phyloP scores from a whole-genome alignment of 2,888 invertebrate species.

The Heliconius cydno region DNA sequence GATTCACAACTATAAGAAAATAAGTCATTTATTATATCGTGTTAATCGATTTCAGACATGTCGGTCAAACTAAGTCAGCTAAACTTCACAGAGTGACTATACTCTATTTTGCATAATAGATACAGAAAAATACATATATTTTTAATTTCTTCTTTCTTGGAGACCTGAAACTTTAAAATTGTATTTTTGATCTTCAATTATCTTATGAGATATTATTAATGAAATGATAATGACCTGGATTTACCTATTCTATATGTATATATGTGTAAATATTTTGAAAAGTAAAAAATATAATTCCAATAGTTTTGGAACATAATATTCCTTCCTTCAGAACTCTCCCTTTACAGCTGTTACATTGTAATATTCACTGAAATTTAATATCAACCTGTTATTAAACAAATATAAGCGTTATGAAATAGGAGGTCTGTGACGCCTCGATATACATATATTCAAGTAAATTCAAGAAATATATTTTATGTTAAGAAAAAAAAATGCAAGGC shows the following conservation, averaged over 20 bases:
- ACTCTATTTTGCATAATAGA: background rate
- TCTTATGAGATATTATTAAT: background rate
- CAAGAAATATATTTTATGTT: background rate
- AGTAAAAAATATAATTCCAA: background rate
- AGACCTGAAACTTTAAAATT: too few relatives aligned
- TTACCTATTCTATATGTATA: background rate
- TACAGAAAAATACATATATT: background rate
- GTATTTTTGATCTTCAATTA: background rate
- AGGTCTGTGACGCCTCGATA: conserved; percentile 7
- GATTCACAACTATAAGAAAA: background rate
- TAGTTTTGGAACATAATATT: conserved; percentile 50
- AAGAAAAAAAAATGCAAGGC: background rate
- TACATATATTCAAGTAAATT: background rate
- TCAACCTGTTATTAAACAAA: conserved; percentile 37
- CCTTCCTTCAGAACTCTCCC: conserved; percentile 19
- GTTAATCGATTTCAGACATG: background rate
- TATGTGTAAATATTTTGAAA: background rate
- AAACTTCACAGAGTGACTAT: background rate
- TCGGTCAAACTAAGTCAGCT: background rate
- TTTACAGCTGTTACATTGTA: conserved; percentile 29
- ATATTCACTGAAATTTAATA: conserved; percentile 28
- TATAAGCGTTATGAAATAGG: conserved; percentile 34
- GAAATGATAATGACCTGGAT: background rate
- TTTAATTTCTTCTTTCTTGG: too few relatives aligned
- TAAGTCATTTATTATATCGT: background rate